Percentiles rank a stretch among this genome's conserved stretches.
Conservation (phyloP, 2,797 vertebrate species). For the Simalia tracyae region DNA sequence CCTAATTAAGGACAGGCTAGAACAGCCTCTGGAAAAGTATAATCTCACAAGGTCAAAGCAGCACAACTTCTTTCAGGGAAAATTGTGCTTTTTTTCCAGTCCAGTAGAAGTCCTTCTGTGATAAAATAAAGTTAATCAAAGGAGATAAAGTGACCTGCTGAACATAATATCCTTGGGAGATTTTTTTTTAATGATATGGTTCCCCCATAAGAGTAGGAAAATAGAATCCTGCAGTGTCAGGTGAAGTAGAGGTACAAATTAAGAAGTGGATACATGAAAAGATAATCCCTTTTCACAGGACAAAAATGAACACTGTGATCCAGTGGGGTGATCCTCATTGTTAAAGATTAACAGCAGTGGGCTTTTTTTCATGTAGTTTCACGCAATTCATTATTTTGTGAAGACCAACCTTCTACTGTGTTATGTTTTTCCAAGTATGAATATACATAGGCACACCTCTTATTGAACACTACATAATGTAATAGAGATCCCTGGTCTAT, state of each 20-base stretch:
- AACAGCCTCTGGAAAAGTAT: constrained; percentile 1
- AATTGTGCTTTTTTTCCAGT: constrained; percentile 16
- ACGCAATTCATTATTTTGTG: not conserved
- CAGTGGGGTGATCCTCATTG: not conserved
- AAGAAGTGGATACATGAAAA: constrained; percentile 10
- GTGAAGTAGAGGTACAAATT: constrained; percentile 3
- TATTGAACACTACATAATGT: not conserved
- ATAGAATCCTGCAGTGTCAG: constrained; percentile 16
- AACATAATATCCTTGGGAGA: constrained; percentile 31
- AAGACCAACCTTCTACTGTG: not conserved
- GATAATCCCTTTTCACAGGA: not conserved
- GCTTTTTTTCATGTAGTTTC: not conserved
- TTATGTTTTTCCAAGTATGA: not conserved
- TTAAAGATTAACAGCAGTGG: not conserved
- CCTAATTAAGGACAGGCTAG: constrained; percentile 19
- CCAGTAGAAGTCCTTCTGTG: not conserved
- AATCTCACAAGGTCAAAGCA: constrained; percentile 4
- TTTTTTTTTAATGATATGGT: constrained; percentile 36
- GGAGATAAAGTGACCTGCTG: constrained; percentile 42
- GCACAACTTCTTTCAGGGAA: constrained; percentile 15
- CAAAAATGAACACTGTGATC: not conserved
- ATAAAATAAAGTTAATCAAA: constrained; percentile 24
- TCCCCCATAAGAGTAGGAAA: constrained; percentile 33
- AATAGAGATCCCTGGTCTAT: not conserved
- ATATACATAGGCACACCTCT: not conserved